Conservation (phyloP, 2,113 vertebrate genomes). For the Pagrus major region DNA sequence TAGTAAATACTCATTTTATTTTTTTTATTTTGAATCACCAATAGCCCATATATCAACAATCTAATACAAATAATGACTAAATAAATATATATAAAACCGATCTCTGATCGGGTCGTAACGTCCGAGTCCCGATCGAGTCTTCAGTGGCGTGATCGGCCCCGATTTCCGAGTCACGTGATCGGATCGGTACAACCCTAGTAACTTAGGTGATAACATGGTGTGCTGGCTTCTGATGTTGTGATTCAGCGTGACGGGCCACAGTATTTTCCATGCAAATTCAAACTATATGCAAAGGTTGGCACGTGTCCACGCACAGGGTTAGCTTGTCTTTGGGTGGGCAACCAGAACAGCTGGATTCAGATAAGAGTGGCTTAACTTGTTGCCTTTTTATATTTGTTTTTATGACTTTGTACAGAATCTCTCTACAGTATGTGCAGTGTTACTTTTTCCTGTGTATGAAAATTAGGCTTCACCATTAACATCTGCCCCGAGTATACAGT, state of each 20-base stretch:
- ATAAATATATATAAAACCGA: no score
- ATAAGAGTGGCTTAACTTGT: not conserved
- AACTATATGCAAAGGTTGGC: not conserved
- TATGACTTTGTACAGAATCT: not conserved
- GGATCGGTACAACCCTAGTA: no score
- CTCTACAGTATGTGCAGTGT: not conserved
- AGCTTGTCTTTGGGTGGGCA: not conserved
- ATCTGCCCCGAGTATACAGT: not conserved
- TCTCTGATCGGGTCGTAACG: no score
- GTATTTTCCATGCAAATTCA: slow-evolving; percentile 39
- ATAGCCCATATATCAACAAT: no score
- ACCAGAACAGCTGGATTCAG: not conserved
- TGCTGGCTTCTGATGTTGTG: slow-evolving; percentile 2
- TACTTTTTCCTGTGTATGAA: not conserved
- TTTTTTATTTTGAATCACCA: no score
- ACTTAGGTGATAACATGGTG: not conserved
- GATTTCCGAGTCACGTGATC: no score
- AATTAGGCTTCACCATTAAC: not conserved
- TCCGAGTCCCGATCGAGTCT: no score
- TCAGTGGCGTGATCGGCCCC: no score
- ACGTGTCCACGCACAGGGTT: not conserved
- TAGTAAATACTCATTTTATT: no score
- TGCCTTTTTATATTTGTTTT: not conserved
- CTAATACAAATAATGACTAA: no score
- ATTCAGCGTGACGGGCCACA: slow-evolving; percentile 1